Percentiles rank a stretch among this genome's conserved stretches.
These are phyloP conservation scores for Athalia circularis DNA, from an alignment of 2,888 invertebrate species.

Conservation along the genomic window DNA sequence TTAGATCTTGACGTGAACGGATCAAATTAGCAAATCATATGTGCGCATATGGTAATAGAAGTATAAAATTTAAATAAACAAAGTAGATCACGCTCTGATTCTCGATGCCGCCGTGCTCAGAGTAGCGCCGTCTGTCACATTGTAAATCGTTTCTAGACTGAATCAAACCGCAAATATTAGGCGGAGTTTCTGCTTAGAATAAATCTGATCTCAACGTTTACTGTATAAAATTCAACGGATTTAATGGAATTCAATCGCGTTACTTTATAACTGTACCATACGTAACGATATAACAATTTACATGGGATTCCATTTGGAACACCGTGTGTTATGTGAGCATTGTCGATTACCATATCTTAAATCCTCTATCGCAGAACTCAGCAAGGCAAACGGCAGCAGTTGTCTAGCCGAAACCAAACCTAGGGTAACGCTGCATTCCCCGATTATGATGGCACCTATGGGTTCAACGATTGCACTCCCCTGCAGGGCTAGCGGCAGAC, in stretches of 20 bases:
- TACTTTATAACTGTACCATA: neutral
- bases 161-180: neutral
- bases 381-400: conserved; percentile 41
- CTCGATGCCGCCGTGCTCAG: conserved; percentile 38
- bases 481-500: conserved; percentile 81
- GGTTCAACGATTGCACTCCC: conserved; percentile 82
- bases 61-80: conserved; percentile 43
- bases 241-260: neutral
- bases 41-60: neutral
- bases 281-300: too few relatives aligned
- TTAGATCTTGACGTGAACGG: neutral
- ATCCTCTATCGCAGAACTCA: conserved; percentile 12
- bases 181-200: neutral
- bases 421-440: conserved; percentile 67
- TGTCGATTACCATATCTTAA: neutral
- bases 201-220: neutral
- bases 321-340: too few relatives aligned
- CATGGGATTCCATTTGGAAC: too few relatives aligned
- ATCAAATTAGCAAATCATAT: neutral
- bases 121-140: conserved; percentile 60
- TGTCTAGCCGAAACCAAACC: conserved; percentile 53
- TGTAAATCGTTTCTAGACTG: neutral
- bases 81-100: neutral
- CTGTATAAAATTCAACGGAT: neutral
- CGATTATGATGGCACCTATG: conserved; percentile 72